Conservation (phyloP, 2,113 vertebrate species). For the Equus quagga region DNA sequence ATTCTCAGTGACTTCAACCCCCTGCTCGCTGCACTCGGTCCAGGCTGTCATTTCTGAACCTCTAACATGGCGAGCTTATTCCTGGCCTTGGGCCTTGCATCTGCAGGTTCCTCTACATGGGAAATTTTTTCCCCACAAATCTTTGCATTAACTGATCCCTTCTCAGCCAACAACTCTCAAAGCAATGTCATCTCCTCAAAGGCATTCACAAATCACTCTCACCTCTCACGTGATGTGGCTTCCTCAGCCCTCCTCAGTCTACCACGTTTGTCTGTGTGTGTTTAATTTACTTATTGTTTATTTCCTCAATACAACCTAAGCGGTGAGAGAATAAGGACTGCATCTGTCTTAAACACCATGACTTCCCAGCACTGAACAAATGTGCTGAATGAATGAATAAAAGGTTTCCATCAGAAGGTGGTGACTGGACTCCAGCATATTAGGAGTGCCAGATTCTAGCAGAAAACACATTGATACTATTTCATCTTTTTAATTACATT, state of each 20-base stretch:
- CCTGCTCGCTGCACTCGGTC: not conserved
- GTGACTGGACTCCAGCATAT: not conserved
- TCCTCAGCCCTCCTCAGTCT: not conserved
- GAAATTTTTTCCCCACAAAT: not conserved
- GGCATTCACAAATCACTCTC: not conserved
- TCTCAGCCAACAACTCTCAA: not conserved
- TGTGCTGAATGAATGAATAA: not conserved
- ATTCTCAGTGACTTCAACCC: not conserved
- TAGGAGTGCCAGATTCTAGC: not conserved
- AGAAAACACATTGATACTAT: slow-evolving; percentile 43
- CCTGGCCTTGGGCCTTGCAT: not conserved
- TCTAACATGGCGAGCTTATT: not conserved
- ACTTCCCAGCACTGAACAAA: not conserved
- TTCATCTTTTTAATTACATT: slow-evolving; percentile 33
- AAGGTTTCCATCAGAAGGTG: not conserved
- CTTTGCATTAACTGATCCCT: not conserved
- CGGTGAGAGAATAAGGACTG: slow-evolving; percentile 24
- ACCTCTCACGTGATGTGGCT: not conserved
- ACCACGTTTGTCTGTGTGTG: not conserved
- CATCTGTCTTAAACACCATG: slow-evolving; percentile 12
- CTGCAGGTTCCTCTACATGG: not conserved
- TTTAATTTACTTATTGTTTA: not conserved
- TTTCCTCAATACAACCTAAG: slow-evolving; percentile 27
- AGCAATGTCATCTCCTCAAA: not conserved
- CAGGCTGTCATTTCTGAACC: not conserved